Evolutionary conservation across 1,140 invertebrate genomes (phyloP).

Genomic region (Scaptomyza montana): DNA sequence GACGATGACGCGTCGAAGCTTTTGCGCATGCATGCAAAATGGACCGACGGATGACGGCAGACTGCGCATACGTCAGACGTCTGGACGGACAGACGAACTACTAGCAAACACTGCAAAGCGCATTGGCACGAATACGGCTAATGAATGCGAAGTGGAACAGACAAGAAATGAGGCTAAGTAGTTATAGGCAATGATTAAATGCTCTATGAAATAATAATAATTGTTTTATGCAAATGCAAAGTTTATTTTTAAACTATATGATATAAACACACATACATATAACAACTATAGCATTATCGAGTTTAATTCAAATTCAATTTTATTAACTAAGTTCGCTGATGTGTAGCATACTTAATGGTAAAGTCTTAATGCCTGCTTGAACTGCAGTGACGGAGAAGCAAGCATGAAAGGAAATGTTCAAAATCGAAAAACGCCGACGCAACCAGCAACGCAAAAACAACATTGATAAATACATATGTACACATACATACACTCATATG

Average conservation of each 20-base stretch:
- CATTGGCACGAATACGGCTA: slow-evolving; percentile 67
- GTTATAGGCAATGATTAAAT: background rate
- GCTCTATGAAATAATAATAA: slow-evolving; percentile 17
- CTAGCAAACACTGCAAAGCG: slow-evolving; percentile 30
- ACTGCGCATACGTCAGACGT: slow-evolving; percentile 10
- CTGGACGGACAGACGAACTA: slow-evolving; percentile 6
- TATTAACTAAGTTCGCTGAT: too few species aligned
- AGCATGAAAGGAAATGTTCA: slow-evolving; percentile 50
- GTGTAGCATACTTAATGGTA: background rate
- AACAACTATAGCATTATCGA: too few species aligned
- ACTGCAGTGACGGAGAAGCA: too few species aligned
- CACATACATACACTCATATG: too few species aligned
- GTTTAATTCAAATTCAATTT: too few species aligned
- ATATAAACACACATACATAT: too few species aligned
- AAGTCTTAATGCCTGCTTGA: background rate
- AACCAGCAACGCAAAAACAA: slow-evolving; percentile 24
- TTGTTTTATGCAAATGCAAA: too few species aligned
- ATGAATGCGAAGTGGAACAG: slow-evolving; percentile 75
- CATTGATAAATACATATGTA: background rate
- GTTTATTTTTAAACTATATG: too few species aligned
- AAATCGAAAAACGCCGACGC: slow-evolving; percentile 53
- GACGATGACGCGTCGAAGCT: slow-evolving; percentile 31
- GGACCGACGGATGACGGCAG: slow-evolving; percentile 29
- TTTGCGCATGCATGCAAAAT: slow-evolving; percentile 69
- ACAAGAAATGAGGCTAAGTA: slow-evolving; percentile 33